Evolutionary conservation across 30 jellyfish, hydroid and myxozoan species (phyloP).

Genomic region (Morbakka virulenta): DNA sequence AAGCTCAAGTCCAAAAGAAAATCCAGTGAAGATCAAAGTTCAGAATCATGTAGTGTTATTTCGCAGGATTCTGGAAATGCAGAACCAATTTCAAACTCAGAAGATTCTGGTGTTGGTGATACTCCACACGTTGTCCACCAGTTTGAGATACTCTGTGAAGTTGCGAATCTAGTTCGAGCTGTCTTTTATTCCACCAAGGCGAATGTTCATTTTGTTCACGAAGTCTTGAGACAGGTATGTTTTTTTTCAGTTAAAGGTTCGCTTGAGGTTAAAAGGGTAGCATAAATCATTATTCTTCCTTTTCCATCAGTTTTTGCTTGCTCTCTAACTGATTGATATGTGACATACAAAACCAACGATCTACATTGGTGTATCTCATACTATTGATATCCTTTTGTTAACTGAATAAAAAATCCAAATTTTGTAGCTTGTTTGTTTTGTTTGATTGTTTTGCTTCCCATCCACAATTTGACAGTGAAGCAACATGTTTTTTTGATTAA

Average conservation of each 20-base stretch:
- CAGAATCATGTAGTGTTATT: conserved; percentile 21
- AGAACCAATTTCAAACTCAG: conserved; percentile 6
- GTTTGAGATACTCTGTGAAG: conserved; percentile 54
- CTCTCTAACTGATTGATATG: background rate
- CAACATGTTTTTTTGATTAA: no score
- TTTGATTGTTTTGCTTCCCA: no score
- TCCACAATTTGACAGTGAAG: no score
- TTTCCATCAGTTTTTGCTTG: no score
- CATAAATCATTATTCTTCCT: no score
- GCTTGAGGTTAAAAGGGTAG: no score
- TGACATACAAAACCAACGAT: no score
- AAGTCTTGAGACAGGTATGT: conserved; percentile 87
- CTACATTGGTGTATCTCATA: no score
- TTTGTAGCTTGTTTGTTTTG: no score
- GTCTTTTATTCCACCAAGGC: conserved; percentile 80
- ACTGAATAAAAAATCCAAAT: no score
- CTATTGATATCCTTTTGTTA: no score
- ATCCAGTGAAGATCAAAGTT: conserved; percentile 20
- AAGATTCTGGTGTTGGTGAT: conserved; percentile 31
- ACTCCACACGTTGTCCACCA: conserved; percentile 23
- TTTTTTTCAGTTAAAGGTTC: background rate
- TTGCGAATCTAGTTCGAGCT: conserved; percentile 82
- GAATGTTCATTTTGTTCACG: conserved; percentile 75
- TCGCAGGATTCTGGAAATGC: conserved; percentile 21
- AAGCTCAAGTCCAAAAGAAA: conserved; percentile 49